Evolutionary conservation across 30 jellyfish, hydroid and myxozoan species (phyloP), one percentile per base, ranked within the genome.

Genomic region (Cassiopea xamachana): DNA sequence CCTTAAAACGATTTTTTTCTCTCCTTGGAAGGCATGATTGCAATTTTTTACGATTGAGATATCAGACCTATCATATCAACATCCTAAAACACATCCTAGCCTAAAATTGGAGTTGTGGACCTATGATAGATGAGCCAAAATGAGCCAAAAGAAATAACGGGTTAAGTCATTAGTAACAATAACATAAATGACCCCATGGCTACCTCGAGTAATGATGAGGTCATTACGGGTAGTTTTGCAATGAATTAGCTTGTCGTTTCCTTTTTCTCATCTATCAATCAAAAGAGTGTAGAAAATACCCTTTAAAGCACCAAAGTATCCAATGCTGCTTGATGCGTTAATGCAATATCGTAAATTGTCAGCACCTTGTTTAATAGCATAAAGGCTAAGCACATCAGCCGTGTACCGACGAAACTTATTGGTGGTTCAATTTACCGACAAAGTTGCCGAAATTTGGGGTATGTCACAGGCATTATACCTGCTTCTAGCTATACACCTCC

Each of bases 1-100:
- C 59, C 58, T 48, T 79, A 43, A 44, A 48, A 48, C 88, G 88
- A 79, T 79, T 49, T 79, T 50, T 79, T 55, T 27, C 88, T 79
- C 74, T 64, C 74, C 15, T 64, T 64, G 8, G 74, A 27, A 9
- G 74, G 74, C 74, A 64, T 64, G 64, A 55, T 55, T 55, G 64
- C 64, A 55, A 55, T 55, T 55, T 55, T 27, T 55, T 3, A 10
- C 12, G 64, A 55, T 3, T 55, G 64, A 55, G 12, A 55, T 55
- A 55, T 55, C 64, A 55, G 64, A 55, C 64, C 64, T 55, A 3
- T 55, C 12, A 55, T 27, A 27, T 27, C 39, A 55, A 10, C 64
- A 55, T 6, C 64, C 64, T 55, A 55, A 55, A 55, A 55, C 12
- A 10, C 64, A 55, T 6, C 64, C 64, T 55, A 55, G 12, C 7